Conservation (phyloP, 2,797 vertebrate species). For the Acanthurus leucopareius region DNA sequence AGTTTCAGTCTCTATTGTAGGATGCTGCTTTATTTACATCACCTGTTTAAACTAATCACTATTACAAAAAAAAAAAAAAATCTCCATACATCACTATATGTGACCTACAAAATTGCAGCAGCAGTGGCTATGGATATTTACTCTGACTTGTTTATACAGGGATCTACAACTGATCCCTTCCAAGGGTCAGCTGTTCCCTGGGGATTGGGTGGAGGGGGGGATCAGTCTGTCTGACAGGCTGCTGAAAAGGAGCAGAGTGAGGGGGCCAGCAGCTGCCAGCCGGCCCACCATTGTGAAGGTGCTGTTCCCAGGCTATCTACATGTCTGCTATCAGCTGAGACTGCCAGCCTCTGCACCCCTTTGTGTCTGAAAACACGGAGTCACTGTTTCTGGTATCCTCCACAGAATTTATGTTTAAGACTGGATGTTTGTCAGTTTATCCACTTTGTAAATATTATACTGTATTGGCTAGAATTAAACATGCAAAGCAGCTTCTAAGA, state of each 20-base stretch:
- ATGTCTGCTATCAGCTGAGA: conserved; percentile 72
- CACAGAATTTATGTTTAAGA: not conserved
- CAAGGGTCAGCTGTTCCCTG: conserved; percentile 69
- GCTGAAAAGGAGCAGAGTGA: conserved; percentile 75
- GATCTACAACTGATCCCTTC: conserved; percentile 62
- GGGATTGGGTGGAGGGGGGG: conserved; percentile 74
- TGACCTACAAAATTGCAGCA: conserved; percentile 34
- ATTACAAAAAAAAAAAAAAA: conserved; percentile 1
- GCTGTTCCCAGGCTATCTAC: conserved; percentile 79
- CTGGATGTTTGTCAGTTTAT: not conserved
- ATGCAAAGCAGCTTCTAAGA: not conserved
- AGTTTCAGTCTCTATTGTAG: not conserved
- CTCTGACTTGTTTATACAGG: conserved; percentile 67
- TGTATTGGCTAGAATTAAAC: not conserved
- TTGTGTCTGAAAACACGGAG: conserved; percentile 79
- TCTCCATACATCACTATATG: not conserved
- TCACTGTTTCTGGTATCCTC: conserved; percentile 14
- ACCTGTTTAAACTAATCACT: conserved; percentile 24
- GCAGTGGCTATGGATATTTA: conserved; percentile 41
- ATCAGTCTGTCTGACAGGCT: conserved; percentile 80
- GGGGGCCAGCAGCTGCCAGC: conserved; percentile 81
- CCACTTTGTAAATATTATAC: not conserved
- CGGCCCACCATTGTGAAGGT: conserved; percentile 77
- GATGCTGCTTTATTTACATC: conserved; percentile 2
- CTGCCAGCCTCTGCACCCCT: conserved; percentile 62